Evolutionary conservation across 2,888 invertebrate species (phyloP).

Genomic region (Metellina segmentata): DNA sequence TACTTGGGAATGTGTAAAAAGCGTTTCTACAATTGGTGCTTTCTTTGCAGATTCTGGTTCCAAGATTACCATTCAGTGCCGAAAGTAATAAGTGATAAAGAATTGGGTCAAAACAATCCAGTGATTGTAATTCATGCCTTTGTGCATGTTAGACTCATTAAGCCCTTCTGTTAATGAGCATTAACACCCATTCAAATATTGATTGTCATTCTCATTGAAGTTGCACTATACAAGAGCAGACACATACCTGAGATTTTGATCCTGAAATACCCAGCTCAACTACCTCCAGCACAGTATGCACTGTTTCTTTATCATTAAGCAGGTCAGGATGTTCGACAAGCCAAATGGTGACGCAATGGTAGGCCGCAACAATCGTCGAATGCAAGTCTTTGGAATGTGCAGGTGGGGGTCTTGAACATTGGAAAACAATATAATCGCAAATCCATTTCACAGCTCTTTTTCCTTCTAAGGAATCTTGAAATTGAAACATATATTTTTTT

Average conservation of each 20-base stretch:
- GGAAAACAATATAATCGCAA: constrained; percentile 97
- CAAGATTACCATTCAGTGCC: no score
- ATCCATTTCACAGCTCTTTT: constrained; percentile 97
- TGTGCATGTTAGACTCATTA: no score
- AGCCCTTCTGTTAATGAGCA: no score
- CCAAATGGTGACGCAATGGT: constrained; percentile 87
- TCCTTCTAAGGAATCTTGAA: constrained; percentile 91
- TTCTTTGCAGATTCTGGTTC: no score
- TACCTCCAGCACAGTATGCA: constrained; percentile 96
- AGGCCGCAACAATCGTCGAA: constrained; percentile 91
- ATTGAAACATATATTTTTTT: not conserved
- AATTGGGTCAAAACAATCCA: no score
- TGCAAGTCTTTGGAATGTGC: constrained; percentile 95
- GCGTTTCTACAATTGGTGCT: no score
- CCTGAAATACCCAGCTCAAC: constrained; percentile 99
- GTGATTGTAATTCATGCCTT: no score
- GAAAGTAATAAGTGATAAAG: no score
- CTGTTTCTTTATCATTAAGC: constrained; percentile 93
- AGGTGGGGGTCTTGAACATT: constrained; percentile 95
- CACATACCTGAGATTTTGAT: constrained; percentile 86
- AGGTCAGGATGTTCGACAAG: constrained; percentile 93
- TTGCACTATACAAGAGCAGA: no score
- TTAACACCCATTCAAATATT: no score
- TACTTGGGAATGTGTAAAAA: no score
- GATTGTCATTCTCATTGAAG: no score